Percentiles rank a stretch among this genome's conserved stretches.
phyloP scores from a whole-genome alignment of 1,140 invertebrate species.

The Cyclargus thomasi region DNA sequence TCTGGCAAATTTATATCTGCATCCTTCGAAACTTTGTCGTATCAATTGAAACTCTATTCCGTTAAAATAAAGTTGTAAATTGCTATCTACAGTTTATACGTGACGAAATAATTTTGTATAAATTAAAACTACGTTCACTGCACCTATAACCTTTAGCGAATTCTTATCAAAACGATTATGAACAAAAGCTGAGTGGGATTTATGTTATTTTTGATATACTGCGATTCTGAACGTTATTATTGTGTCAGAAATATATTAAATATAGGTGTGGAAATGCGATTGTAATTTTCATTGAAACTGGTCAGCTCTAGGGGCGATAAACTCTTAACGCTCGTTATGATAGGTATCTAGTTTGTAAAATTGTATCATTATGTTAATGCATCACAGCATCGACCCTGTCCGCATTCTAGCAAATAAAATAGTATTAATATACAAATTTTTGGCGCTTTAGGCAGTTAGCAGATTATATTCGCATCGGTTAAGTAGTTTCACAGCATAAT shows the following conservation, averaged over 20 bases:
- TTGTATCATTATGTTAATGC: too few species aligned
- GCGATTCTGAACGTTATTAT: background rate
- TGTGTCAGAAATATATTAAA: background rate
- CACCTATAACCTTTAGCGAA: constrained; percentile 13
- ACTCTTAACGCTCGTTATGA: too few species aligned
- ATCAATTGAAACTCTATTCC: background rate
- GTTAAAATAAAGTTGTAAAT: background rate
- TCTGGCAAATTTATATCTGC: constrained; percentile 7
- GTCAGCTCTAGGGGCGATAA: background rate
- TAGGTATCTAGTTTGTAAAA: too few species aligned
- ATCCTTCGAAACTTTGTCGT: background rate
- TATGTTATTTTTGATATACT: background rate
- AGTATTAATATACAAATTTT: too few species aligned
- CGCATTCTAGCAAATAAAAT: too few species aligned
- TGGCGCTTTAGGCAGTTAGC: too few species aligned
- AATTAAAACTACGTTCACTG: constrained; percentile 10
- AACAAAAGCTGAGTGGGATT: background rate
- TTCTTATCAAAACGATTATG: constrained; percentile 9
- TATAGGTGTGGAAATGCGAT: background rate
- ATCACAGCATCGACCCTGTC: too few species aligned
- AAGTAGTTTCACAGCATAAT: too few species aligned
- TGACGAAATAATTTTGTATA: constrained; percentile 3
- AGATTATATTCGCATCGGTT: too few species aligned
- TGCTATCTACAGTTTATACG: background rate
- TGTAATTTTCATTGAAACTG: background rate